These are phyloP conservation scores for Grantiella picta DNA, from an alignment of 2,113 vertebrate genomes.

Conservation along the genomic window DNA sequence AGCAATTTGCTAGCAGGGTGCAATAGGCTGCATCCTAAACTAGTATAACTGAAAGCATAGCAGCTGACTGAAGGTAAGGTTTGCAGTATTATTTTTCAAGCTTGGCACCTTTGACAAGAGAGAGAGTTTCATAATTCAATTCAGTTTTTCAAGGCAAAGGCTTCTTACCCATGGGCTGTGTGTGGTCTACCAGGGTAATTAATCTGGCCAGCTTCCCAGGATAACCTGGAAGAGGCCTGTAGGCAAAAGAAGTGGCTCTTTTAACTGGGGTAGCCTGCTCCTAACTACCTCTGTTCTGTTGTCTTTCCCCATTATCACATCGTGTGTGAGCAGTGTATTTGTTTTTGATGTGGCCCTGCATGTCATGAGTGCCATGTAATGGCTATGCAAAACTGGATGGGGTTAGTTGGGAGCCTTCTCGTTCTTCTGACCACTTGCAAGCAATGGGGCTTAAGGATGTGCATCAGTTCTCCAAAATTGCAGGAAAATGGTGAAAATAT, in stretches of 20 bases:
- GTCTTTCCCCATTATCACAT: neutral
- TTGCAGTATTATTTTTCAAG: neutral
- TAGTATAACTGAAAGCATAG: neutral
- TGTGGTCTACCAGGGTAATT: slow-evolving; percentile 40
- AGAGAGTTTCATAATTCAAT: neutral
- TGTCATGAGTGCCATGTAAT: neutral
- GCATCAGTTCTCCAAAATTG: neutral
- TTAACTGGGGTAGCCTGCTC: neutral
- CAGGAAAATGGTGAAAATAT: neutral
- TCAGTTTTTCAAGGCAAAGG: neutral
- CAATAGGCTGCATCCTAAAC: neutral
- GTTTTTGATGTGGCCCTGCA: neutral
- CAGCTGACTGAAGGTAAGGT: neutral
- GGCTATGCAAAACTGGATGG: neutral
- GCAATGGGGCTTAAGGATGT: neutral
- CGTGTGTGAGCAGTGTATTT: neutral
- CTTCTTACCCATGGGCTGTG: neutral
- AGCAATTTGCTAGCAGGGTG: neutral
- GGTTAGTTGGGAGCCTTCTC: neutral
- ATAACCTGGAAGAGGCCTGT: neutral
- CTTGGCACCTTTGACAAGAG: neutral
- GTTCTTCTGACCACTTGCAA: neutral
- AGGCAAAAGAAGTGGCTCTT: neutral
- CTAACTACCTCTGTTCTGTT: neutral
- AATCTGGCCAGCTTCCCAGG: neutral